These are phyloP conservation scores for Phallusia fumigata DNA, from an alignment of 23 tunicate genomes.

Conservation along the genomic window DNA sequence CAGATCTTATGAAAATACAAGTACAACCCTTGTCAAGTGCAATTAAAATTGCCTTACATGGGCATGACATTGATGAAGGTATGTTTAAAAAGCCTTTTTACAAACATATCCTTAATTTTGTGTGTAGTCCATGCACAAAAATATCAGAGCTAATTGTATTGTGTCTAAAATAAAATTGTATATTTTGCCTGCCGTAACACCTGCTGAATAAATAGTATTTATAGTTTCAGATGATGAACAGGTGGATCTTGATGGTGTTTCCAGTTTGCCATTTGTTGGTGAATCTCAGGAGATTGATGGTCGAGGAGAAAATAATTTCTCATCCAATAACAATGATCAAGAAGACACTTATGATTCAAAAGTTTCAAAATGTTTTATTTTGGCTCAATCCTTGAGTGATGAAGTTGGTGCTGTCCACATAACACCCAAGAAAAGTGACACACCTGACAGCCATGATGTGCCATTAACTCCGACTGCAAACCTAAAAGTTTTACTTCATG, in stretches of 20 bases:
- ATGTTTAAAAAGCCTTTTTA: neutral
- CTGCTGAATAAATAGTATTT: neutral
- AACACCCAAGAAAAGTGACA: neutral
- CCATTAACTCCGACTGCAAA: conserved; percentile 65
- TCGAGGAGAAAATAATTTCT: conserved; percentile 13
- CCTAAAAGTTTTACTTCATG: conserved; percentile 64
- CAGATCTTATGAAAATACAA: too few relatives aligned
- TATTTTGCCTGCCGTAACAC: neutral
- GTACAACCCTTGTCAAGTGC: conserved; percentile 14
- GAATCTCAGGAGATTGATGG: conserved; percentile 24
- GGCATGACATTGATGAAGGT: conserved; percentile 7
- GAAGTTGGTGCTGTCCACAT: neutral
- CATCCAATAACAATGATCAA: neutral
- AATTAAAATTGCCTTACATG: neutral
- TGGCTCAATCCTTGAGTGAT: neutral
- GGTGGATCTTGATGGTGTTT: neutral
- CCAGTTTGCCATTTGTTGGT: conserved; percentile 14
- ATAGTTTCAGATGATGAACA: conserved; percentile 31
- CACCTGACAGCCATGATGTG: neutral
- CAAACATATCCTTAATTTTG: too few relatives aligned
- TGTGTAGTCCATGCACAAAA: too few relatives aligned
- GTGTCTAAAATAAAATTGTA: neutral
- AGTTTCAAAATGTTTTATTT: neutral
- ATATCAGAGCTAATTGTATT: too few relatives aligned
- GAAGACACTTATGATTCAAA: neutral